A percentile compares a stretch with the other conserved stretches of the same genome.
Evolutionary conservation across 2,888 invertebrate species (phyloP).

Genomic region (Drosophila eohydei): DNA sequence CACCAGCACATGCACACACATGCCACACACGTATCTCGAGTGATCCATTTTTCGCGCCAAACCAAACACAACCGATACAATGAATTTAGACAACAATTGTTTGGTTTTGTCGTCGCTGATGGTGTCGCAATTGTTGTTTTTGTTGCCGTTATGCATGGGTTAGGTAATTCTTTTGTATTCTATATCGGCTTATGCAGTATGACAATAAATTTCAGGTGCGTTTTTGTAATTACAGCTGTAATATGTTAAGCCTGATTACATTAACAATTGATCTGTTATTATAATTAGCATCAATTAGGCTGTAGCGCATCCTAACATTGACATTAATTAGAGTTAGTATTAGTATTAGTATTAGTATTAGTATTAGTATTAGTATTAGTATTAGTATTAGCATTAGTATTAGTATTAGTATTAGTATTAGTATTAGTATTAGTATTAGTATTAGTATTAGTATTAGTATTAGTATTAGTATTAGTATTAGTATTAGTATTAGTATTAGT

Average conservation of each 20-base stretch:
- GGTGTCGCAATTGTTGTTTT: constrained; percentile 30
- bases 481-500: neutral
- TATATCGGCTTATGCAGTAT: constrained; percentile 42
- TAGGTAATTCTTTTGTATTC: constrained; percentile 43
- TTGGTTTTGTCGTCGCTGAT: constrained; percentile 42
- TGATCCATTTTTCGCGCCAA: constrained; percentile 60
- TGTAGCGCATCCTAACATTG: neutral
- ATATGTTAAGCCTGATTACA: constrained; percentile 2
- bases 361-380: neutral
- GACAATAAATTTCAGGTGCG: constrained; percentile 30
- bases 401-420: neutral
- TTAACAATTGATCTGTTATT: neutral
- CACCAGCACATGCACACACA: neutral
- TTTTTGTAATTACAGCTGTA: constrained; percentile 31
- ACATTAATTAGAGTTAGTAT: neutral
- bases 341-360: neutral
- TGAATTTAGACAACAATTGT: constrained; percentile 79
- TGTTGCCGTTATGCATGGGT: constrained; percentile 44
- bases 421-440: neutral
- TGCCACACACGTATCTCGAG: constrained; percentile 49
- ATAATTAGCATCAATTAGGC: neutral
- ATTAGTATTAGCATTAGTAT: neutral
- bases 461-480: neutral
- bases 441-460: neutral
- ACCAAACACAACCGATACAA: constrained; percentile 65